phyloP scores from a whole-genome alignment of 2,113 vertebrate genomes.

The Elanus axillaris region DNA sequence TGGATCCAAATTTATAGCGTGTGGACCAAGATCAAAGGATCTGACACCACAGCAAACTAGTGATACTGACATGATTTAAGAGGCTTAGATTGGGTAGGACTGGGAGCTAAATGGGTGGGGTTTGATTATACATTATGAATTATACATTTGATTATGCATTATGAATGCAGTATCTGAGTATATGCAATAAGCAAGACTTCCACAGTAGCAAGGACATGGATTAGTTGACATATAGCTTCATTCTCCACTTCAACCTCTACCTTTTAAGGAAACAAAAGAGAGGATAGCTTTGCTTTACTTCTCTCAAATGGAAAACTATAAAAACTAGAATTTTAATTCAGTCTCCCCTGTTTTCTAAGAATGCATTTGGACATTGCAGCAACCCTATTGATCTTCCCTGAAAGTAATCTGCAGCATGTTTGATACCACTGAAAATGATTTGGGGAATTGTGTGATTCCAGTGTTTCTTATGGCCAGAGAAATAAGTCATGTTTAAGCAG shows the following conservation, averaged over 20 bases:
- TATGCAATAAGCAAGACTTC: neutral
- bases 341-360: neutral
- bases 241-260: neutral
- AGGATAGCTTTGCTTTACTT: neutral
- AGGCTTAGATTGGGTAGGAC: neutral
- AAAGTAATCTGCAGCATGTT: neutral
- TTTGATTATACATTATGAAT: neutral
- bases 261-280: neutral
- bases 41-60: neutral
- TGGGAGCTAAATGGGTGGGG: neutral
- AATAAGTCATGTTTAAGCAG: neutral
- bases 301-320: neutral
- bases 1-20: neutral
- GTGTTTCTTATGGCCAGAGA: neutral
- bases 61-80: neutral
- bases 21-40: neutral
- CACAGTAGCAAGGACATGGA: neutral
- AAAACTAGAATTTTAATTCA: neutral
- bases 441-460: fast-evolving
- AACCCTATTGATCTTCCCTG: neutral
- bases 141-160: too few relatives aligned
- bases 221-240: neutral
- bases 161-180: neutral
- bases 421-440: neutral
- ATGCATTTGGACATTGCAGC: neutral